A percentile compares a stretch with the other conserved stretches of the same genome.
These are phyloP conservation scores for Semaprochilodus insignis DNA, from an alignment of 2,797 vertebrate genomes.

Conservation along the genomic window DNA sequence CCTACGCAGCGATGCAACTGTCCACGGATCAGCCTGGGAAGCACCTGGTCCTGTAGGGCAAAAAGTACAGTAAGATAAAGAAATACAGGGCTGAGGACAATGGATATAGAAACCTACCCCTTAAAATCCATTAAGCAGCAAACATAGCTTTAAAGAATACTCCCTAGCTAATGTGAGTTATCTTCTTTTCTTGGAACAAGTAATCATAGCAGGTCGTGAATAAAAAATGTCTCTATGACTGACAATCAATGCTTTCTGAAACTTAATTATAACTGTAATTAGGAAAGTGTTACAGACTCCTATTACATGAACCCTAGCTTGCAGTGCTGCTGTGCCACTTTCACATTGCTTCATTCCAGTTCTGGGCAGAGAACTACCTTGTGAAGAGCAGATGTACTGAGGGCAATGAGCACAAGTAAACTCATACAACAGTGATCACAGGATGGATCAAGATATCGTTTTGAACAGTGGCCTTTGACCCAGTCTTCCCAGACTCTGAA, in stretches of 20 bases:
- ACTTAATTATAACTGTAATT: not conserved
- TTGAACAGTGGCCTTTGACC: not conserved
- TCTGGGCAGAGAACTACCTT: not conserved
- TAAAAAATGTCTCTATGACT: not conserved
- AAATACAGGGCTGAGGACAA: not conserved
- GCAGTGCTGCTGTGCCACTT: not conserved
- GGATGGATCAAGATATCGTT: not conserved
- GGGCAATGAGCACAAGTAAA: not conserved
- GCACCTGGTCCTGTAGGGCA: slow-evolving; percentile 84
- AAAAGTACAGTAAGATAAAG: not conserved
- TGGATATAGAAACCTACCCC: not conserved
- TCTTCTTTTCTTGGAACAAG: not conserved
- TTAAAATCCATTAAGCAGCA: not conserved
- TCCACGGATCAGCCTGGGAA: slow-evolving; percentile 93
- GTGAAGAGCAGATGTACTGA: not conserved
- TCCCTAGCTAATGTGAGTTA: not conserved
- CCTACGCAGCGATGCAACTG: slow-evolving; percentile 92
- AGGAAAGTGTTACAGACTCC: not conserved
- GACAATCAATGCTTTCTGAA: not conserved
- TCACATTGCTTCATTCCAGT: slow-evolving; percentile 5
- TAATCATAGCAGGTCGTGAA: not conserved
- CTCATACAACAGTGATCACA: not conserved
- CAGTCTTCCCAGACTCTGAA: not conserved
- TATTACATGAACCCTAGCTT: not conserved
- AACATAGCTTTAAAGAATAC: not conserved